phyloP scores from a whole-genome alignment of 2,797 vertebrate genomes.

The Triplophysa yarkandensis region DNA sequence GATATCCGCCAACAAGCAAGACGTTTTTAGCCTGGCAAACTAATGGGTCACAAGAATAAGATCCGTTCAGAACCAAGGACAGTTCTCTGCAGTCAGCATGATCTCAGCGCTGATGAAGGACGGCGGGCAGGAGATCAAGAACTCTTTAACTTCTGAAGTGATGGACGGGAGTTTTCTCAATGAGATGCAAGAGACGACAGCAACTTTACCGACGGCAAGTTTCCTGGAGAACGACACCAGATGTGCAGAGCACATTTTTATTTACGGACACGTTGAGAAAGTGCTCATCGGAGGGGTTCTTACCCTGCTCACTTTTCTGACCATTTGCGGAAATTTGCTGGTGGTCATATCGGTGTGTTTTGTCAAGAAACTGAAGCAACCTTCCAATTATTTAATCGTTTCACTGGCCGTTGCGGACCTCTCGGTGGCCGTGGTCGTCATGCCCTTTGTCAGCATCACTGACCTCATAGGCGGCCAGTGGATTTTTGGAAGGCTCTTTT shows the following conservation, averaged over 20 bases:
- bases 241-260: conserved; percentile 70
- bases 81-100: conserved; percentile 31
- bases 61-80: conserved; percentile 43
- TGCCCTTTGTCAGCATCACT: conserved; percentile 95
- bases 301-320: conserved; percentile 87
- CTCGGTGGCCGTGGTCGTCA: conserved; percentile 92
- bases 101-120: conserved; percentile 35
- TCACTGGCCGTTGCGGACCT: conserved; percentile 93
- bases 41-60: conserved; percentile 12
- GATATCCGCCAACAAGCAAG: neutral
- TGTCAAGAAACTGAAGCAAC: conserved; percentile 95
- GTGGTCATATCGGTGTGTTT: conserved; percentile 97
- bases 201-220: conserved; percentile 27
- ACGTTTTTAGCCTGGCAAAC: neutral
- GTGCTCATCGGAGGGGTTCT: conserved; percentile 89
- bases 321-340: conserved; percentile 90
- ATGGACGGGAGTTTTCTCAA: conserved; percentile 42
- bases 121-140: conserved; percentile 35
- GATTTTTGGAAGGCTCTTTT: conserved; percentile 93
- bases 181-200: conserved; percentile 39
- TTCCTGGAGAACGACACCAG: conserved; percentile 42
- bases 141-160: conserved; percentile 46
- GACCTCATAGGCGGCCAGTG: conserved; percentile 94
- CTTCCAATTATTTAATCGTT: conserved; percentile 95
- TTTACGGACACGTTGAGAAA: conserved; percentile 86